A percentile compares a stretch with the other conserved stretches of the same genome.
These are phyloP conservation scores for Temnothorax nylanderi DNA, from an alignment of 1,140 invertebrate species.

Conservation along the genomic window DNA sequence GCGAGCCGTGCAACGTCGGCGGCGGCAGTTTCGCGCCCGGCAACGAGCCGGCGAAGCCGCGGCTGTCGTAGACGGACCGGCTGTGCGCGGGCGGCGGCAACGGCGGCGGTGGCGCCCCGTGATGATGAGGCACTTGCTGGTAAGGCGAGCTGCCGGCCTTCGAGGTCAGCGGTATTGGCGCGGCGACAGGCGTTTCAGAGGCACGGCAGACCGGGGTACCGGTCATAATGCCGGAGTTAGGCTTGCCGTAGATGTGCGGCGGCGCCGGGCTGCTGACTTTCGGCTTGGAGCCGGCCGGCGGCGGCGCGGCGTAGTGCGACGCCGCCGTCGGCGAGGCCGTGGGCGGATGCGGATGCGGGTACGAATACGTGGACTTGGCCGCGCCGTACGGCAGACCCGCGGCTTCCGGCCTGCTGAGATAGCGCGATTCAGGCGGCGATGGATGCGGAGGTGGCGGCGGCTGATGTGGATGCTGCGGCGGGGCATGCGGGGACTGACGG, in stretches of 20 bases:
- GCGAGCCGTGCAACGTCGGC: slow-evolving; percentile 84
- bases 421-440: slow-evolving; percentile 85
- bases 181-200: slow-evolving; percentile 82
- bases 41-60: slow-evolving; percentile 85
- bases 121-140: slow-evolving; percentile 88
- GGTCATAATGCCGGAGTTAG: slow-evolving; percentile 88
- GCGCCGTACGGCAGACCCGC: slow-evolving; percentile 76
- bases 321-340: slow-evolving; percentile 72
- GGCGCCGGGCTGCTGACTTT: slow-evolving; percentile 93
- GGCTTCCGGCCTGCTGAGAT: slow-evolving; percentile 79
- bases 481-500: slow-evolving; percentile 82
- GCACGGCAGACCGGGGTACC: slow-evolving; percentile 87
- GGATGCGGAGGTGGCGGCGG: slow-evolving; percentile 82
- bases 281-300: slow-evolving; percentile 86
- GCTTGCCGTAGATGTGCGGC: slow-evolving; percentile 92
- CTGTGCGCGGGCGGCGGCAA: slow-evolving; percentile 88
- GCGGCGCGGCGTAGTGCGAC: slow-evolving; percentile 78
- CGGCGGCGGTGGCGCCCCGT: slow-evolving; percentile 83
- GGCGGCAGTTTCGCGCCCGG: slow-evolving; percentile 86
- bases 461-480: slow-evolving; percentile 77
- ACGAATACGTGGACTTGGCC: slow-evolving; percentile 80
- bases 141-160: slow-evolving; percentile 90
- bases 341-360: slow-evolving; percentile 78
- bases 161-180: slow-evolving; percentile 88
- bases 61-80: slow-evolving; percentile 84